phyloP scores from a whole-genome alignment of 2,888 invertebrate genomes.

The Augochlorella aurata region DNA sequence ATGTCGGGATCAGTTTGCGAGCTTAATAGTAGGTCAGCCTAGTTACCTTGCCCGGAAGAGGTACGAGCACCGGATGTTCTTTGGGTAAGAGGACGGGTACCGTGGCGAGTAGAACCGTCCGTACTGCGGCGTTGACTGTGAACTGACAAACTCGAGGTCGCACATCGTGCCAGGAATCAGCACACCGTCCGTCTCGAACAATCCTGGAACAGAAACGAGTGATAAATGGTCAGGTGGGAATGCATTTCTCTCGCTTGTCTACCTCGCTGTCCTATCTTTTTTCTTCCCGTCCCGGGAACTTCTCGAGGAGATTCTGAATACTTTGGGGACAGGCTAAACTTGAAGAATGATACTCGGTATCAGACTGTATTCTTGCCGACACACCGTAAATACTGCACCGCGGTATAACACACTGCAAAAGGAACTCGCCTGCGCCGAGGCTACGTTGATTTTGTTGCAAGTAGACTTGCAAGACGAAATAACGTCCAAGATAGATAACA shows the following conservation, averaged over 20 bases:
- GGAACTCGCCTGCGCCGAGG: background rate
- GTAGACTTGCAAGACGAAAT: background rate
- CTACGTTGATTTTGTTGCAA: background rate
- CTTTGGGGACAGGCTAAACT: slow-evolving; percentile 2
- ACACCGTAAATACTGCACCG: background rate
- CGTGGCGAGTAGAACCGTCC: slow-evolving; percentile 95
- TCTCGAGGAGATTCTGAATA: slow-evolving; percentile 8
- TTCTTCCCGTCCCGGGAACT: background rate
- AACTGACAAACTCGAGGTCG: slow-evolving; percentile 92
- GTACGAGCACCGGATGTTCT: slow-evolving; percentile 94
- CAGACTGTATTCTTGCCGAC: background rate
- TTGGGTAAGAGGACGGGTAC: slow-evolving; percentile 97
- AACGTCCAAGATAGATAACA: too few relatives aligned
- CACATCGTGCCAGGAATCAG: slow-evolving; percentile 90
- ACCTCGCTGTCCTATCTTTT: background rate
- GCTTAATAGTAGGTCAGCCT: slow-evolving; percentile 56
- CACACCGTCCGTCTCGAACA: slow-evolving; percentile 91
- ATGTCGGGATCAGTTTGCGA: slow-evolving; percentile 56
- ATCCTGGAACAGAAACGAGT: slow-evolving; percentile 84
- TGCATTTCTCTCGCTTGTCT: slow-evolving; percentile 7
- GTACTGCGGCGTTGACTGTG: slow-evolving; percentile 87
- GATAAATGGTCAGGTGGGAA: slow-evolving; percentile 23
- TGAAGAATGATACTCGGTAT: slow-evolving; percentile 13
- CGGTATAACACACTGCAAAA: background rate
- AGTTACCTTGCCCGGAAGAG: slow-evolving; percentile 92